Base-by-base conservation (phyloP, 2,888 invertebrate genomes). In the Tupiocoris notatus region DNA sequence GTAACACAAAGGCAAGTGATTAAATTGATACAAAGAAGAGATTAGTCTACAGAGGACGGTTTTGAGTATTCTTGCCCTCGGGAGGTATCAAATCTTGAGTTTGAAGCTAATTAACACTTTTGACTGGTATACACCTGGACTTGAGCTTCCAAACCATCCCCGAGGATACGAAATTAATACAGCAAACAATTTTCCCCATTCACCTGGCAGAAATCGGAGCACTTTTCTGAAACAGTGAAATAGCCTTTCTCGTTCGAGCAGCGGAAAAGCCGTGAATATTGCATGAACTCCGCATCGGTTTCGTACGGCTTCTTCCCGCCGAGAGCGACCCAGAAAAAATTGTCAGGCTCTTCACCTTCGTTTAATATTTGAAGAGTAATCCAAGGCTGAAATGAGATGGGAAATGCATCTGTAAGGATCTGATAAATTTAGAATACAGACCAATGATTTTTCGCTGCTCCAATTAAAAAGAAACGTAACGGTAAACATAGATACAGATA, bases 161-260 rank as follows among this genome's bases (percentile, higher is more conserved):
- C n/a, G n/a, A n/a, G n/a, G n/a, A n/a, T n/a, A n/a, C n/a, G n/a
- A n/a, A n/a, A n/a, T n/a, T n/a, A n/a, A n/a, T n/a, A n/a, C n/a
- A 7, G 54, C n/a, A n/a, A n/a, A n/a, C n/a, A n/a, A n/a, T n/a
- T n/a, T n/a, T n/a, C n/a, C n/a, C n/a, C n/a, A 59, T n/a, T 62
- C 84, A 93, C 94, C 89, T 97, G 96, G 84, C 96, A 97, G 86
- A 97, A 97, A 85, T 97, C 97, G 0, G 95, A 93, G 86, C 98
- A 99, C 84, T 99, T 99, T 85, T 99, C 99, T 0, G 98, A 98
- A 58, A 99, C 97, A 0, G 95, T 94, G 85, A 99, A 99, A 85
- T 98, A 99, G 2, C 99, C 99, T 84, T 98, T 98, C 83, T 99
- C 99, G 84, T 99, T 99, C 63, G 98, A 99, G 85, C 99, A 99